A percentile compares a stretch with the other conserved stretches of the same genome.
Conservation (phyloP, 2,797 vertebrate species). For the Lepidocolaptes lacrymiger region DNA sequence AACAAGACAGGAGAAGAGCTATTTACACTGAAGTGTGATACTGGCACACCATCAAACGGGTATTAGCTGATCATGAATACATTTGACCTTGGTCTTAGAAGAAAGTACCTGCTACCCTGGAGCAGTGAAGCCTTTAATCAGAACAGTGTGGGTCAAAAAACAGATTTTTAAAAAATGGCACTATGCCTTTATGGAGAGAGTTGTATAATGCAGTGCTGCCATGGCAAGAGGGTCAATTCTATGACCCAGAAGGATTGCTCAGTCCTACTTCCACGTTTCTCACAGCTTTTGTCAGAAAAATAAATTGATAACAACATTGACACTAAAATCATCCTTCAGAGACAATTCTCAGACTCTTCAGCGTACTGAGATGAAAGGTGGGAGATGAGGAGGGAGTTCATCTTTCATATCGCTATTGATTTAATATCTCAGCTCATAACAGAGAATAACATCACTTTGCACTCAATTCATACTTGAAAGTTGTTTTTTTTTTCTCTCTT, state of each 20-base stretch:
- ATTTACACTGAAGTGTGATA: background rate
- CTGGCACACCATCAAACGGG: background rate
- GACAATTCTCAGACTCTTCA: background rate
- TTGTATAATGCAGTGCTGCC: background rate
- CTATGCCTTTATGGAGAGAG: background rate
- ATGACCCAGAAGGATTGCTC: background rate
- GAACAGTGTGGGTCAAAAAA: background rate
- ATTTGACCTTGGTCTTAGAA: background rate
- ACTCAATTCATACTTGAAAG: background rate
- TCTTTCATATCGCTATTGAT: background rate
- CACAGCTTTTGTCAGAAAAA: background rate
- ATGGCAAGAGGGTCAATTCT: background rate
- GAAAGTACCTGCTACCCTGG: background rate
- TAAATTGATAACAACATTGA: background rate
- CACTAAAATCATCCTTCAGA: constrained; percentile 29
- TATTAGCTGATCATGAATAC: background rate
- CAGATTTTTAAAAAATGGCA: background rate
- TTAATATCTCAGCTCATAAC: constrained; percentile 1
- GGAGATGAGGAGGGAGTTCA: constrained; percentile 4
- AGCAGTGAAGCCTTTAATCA: background rate
- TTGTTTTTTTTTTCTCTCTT: background rate
- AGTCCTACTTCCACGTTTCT: background rate
- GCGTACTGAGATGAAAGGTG: constrained; percentile 11
- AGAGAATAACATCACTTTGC: constrained; percentile 15
- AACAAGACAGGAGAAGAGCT: background rate